A percentile compares a stretch with the other conserved stretches of the same genome.
Conservation (phyloP, 2,113 vertebrate genomes). For the Forbesichthys papilliferus region DNA sequence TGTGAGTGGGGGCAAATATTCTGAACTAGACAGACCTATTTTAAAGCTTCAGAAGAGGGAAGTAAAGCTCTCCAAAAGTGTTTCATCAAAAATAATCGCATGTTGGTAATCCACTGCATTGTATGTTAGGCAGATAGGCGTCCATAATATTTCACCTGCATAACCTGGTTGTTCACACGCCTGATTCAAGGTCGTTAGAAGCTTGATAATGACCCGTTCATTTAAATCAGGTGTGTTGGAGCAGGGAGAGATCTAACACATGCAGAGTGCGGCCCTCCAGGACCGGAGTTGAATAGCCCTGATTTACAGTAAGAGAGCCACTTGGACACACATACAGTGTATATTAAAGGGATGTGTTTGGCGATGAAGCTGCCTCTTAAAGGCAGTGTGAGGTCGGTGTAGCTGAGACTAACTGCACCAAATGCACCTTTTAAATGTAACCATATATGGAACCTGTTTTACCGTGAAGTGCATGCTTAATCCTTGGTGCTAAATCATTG, state of each 20-base stretch:
- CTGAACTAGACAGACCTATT: slow-evolving; percentile 23
- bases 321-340: slow-evolving; percentile 34
- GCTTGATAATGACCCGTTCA: no score
- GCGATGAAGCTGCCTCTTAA: slow-evolving; percentile 64
- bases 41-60: slow-evolving; percentile 30
- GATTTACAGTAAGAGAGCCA: slow-evolving; percentile 41
- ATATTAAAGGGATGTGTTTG: slow-evolving; percentile 70
- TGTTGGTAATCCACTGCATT: not conserved
- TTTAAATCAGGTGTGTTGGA: no score
- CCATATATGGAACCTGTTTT: slow-evolving; percentile 54
- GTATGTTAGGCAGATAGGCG: not conserved
- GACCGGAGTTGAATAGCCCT: no score
- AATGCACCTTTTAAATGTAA: slow-evolving; percentile 50
- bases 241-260: no score
- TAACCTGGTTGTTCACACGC: no score
- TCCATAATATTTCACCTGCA: no score
- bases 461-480: slow-evolving; percentile 6
- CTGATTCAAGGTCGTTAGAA: no score
- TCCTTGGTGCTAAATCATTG: slow-evolving; percentile 1
- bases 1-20: slow-evolving; percentile 26
- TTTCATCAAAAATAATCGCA: slow-evolving; percentile 36
- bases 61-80: slow-evolving; percentile 28
- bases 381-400: slow-evolving; percentile 12
- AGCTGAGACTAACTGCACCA: slow-evolving; percentile 25
- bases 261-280: no score